Conservation (phyloP, 2,113 vertebrate species). For the Polypterus senegalus region DNA sequence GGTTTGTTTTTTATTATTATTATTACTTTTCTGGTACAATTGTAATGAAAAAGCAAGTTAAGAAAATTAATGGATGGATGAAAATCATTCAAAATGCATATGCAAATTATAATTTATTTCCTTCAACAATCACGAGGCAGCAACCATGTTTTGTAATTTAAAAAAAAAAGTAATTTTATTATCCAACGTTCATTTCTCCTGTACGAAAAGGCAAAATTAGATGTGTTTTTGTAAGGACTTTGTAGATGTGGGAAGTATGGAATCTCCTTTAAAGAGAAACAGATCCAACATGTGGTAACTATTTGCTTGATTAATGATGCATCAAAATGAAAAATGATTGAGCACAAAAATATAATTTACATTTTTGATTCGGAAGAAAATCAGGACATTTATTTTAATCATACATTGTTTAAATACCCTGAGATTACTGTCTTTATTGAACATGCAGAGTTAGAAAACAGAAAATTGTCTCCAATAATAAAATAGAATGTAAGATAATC, state of each 20-base stretch:
- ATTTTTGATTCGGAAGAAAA: conserved; percentile 22
- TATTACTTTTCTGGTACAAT: too few relatives aligned
- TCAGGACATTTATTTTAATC: conserved; percentile 32
- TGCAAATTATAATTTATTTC: too few relatives aligned
- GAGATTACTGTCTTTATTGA: conserved; percentile 17
- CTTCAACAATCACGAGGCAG: too few relatives aligned
- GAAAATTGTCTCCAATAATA: conserved; percentile 4
- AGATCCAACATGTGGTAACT: conserved; percentile 36
- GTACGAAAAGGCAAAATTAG: conserved; percentile 13
- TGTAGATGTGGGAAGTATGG: neutral
- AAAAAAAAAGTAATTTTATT: too few relatives aligned
- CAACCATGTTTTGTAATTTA: too few relatives aligned
- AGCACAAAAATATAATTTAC: conserved; percentile 34
- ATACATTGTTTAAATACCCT: conserved; percentile 16
- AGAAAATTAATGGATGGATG: too few relatives aligned
- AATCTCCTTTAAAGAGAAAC: conserved; percentile 19
- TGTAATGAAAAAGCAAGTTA: too few relatives aligned
- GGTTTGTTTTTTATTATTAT: too few relatives aligned
- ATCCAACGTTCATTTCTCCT: conserved; percentile 31
- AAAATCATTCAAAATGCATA: too few relatives aligned
- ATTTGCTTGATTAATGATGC: conserved; percentile 46
- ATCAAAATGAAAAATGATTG: conserved; percentile 39
- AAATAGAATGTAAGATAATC: neutral
- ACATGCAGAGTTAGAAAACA: conserved; percentile 2
- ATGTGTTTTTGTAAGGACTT: neutral